Base-by-base conservation (phyloP, 2,797 vertebrate genomes). In the Pygocentrus nattereri region DNA sequence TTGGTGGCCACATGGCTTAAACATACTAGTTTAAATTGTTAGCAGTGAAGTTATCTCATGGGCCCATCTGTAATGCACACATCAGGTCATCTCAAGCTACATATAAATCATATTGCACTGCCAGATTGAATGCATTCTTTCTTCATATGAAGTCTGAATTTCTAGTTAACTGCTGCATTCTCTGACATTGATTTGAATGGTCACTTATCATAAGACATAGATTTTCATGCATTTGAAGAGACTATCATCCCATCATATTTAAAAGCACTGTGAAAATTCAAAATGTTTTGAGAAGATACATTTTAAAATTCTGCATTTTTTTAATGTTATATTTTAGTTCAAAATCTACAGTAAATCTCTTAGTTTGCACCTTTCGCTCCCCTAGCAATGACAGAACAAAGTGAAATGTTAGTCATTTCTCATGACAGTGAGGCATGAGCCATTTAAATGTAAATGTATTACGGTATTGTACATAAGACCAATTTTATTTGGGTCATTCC, bases 1-100 rank as follows among this genome's bases (percentile, higher is more conserved):
- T 78, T 49, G 41, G 18, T 31, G 23, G 38, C 13, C 30, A 52
- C 27, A 15, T 34, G 74, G 15, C 1, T 38, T 41, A 74, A 73
- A 69, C 15, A 18, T 38, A 47, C 34, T 7, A 18, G 18, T 69
- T 83, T 10, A 77, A 50, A 61, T 19, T 10, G 47, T 65, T 56
- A 73, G 62, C 62, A 23, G n/a, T 31, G 56, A 79, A 62, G 77
- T 86, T 76, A 85, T 85, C 82, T 78, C 1, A 0, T n/a, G 0
- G 0, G 0, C 10, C 49, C 61, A 83, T 89, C 52, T 71, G 70
- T 85, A 82, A 78, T 75, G 52, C 34, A 54, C 15, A 34, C 25
- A 56, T 70, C 44, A 56, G 65, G 65, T 61, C 58, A 59, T 69
- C 72, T 64, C 23, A 68, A n/a, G 23, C 11, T 58, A 13, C 47